Base-by-base conservation (phyloP, 2,797 vertebrate species). In the Philypnodon macrostomus region DNA sequence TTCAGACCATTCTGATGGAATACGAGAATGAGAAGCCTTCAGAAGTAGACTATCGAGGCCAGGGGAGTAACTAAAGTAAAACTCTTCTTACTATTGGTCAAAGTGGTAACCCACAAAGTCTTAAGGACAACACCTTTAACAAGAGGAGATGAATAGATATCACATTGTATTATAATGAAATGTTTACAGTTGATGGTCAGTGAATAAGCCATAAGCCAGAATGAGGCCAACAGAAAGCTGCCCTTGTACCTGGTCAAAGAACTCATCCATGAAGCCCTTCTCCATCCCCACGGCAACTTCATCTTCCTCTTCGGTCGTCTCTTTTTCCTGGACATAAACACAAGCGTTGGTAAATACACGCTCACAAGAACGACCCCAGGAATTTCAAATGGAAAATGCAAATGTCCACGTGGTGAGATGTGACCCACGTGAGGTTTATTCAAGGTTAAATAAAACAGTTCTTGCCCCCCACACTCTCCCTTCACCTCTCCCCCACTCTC, bases 181-280 rank as follows among this genome's bases (percentile, higher is more conserved):
- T n/a, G n/a, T n/a, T n/a, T n/a, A n/a, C n/a, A n/a, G n/a, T n/a
- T n/a, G n/a, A n/a, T n/a, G n/a, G n/a, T n/a, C n/a, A n/a, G n/a
- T n/a, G n/a, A n/a, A n/a, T n/a, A n/a, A n/a, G n/a, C n/a, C n/a
- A n/a, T n/a, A n/a, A n/a, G n/a, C n/a, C n/a, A n/a, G n/a, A n/a
- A n/a, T n/a, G n/a, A n/a, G n/a, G n/a, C n/a, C n/a, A n/a, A n/a
- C n/a, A n/a, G n/a, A n/a, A n/a, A n/a, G n/a, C n/a, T n/a, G n/a
- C n/a, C n/a, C n/a, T 23, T 23, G 21, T 23, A 98, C 96, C 93
- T 97, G 95, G 64, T 97, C 94, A 19, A 98, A 98, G 90, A 98
- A 98, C 74, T 96, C 95, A 0, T 97, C 95, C 95, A 98, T 96
- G 56, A 97, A 98, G 72, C 89, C 94, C 67, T 94, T 92, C 63